Evolutionary conservation across 2,797 vertebrate genomes (phyloP), one percentile per base, ranked within the genome.

Genomic region (Erpetoichthys calabaricus): DNA sequence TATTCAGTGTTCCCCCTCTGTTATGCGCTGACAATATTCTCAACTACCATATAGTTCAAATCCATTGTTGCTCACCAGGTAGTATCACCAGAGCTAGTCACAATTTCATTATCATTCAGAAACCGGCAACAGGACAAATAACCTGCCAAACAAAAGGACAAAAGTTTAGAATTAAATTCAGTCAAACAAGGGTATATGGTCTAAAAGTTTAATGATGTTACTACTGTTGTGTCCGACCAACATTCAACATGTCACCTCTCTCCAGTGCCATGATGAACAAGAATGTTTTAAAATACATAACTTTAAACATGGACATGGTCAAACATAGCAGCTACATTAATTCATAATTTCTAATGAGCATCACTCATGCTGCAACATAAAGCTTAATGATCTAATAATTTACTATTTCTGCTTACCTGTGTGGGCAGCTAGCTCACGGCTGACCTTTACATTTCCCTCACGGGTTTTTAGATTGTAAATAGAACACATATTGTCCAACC

Each of bases 401-500:
- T 25, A 25, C 25, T 25, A 25, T 25, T 25, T 25, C 25, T 25
- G 64, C 78, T 54, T 62, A 97, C 96, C 96, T 79, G 89, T 91
- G 68, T 98, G 96, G 41, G 85, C 94, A 0, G 85, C 87, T 62
- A 99, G 89, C 74, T 99, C 96, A 45, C 95, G 81, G 88, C 91
- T 99, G 70, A 98, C 93, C 78, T 93, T 94, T 55, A 99, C 92
- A 0, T 84, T 94, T 50, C 96, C 96, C 42, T 98, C 95, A 3
- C 94, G 91, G 60, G 90, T 90, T 72, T 94, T 96, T 67, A 99
- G 86, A 75, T 80, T 98, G 74, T 99, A 99, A 82, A 99, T 92
- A 72, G 96, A 98, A 74, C 96, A 99, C 90, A 98, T 92, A 74
- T 99, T 99, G 80, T 99, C 96, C 65, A 99, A 81, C 6, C 96